Conservation (phyloP, 2,797 vertebrate species). For the Rhincodon typus region DNA sequence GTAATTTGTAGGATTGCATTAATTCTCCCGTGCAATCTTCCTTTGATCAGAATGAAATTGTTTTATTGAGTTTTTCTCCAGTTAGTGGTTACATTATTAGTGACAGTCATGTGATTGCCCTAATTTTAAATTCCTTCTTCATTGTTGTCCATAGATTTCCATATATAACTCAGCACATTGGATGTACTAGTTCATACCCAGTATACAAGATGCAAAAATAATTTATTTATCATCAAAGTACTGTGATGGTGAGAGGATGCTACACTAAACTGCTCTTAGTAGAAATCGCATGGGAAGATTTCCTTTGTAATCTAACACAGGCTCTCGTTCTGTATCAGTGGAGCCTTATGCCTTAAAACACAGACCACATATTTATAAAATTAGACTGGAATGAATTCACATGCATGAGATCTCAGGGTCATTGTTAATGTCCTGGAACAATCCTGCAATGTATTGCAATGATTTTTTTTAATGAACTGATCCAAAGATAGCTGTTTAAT, state of each 20-base stretch:
- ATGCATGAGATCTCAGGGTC: not conserved
- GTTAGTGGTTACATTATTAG: not conserved
- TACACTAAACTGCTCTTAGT: not conserved
- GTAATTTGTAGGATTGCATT: conserved; percentile 18
- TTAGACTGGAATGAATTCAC: not conserved
- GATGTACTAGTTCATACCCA: not conserved
- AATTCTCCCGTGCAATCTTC: not conserved
- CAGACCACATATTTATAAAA: conserved; percentile 22
- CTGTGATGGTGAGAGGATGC: not conserved
- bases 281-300: not conserved
- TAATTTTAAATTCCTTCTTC: not conserved
- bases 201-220: not conserved
- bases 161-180: not conserved
- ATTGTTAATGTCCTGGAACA: not conserved
- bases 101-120: not conserved
- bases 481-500: not conserved
- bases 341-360: not conserved
- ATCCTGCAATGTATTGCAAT: not conserved
- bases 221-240: not conserved
- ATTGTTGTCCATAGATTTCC: not conserved
- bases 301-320: not conserved
- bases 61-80: conserved; percentile 26
- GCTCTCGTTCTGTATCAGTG: not conserved
- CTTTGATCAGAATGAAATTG: conserved; percentile 30
- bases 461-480: not conserved